Evolutionary conservation across 1,140 invertebrate genomes (phyloP).

Genomic region (Aphaenogaster ashmeadi): DNA sequence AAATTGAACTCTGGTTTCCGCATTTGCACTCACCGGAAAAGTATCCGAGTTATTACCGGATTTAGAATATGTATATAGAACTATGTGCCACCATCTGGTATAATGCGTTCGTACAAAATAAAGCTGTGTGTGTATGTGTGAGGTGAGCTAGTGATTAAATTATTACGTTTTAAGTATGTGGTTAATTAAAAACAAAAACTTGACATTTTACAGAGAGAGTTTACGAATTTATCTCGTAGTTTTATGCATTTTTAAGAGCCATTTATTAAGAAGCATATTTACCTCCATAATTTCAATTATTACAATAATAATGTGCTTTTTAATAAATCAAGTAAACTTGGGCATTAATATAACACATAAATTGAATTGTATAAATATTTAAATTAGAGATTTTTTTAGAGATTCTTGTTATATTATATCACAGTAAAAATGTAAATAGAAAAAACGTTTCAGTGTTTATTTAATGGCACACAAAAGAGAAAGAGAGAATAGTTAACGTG

Average conservation of each 20-base stretch:
- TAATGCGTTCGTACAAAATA: background rate
- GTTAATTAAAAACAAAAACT: background rate
- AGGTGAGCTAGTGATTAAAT: constrained; percentile 1
- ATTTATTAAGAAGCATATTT: background rate
- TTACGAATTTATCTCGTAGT: background rate
- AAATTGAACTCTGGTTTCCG: constrained; percentile 27
- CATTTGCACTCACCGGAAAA: background rate
- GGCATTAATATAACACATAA: background rate
- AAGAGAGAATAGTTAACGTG: background rate
- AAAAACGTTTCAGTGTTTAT: background rate
- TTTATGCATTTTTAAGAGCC: background rate
- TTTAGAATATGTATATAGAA: background rate
- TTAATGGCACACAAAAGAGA: background rate
- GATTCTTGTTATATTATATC: background rate
- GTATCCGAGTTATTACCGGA: constrained; percentile 9
- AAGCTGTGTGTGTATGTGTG: background rate
- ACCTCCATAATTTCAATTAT: background rate
- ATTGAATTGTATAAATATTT: constrained; percentile 3
- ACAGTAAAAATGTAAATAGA: background rate
- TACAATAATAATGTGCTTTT: background rate
- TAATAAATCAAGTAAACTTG: background rate
- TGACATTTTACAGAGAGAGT: background rate
- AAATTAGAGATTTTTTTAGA: background rate
- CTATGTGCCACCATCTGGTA: background rate
- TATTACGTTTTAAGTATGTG: background rate